phyloP scores from a whole-genome alignment of 1,140 invertebrate genomes.

The Ridgeia piscesae region DNA sequence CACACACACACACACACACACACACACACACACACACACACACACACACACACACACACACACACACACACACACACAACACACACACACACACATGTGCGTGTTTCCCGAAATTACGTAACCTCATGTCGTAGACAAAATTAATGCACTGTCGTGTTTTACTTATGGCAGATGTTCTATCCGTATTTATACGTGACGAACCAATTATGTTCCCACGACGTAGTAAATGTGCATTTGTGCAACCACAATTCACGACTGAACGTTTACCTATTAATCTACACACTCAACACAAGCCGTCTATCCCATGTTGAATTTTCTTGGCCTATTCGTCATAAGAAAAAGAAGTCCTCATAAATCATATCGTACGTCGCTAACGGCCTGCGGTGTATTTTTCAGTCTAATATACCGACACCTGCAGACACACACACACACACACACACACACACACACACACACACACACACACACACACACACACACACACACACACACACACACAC shows the following conservation, averaged over 20 bases:
- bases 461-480: too few relatives aligned
- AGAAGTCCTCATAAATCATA: neutral
- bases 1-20: too few relatives aligned
- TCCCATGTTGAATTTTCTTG: neutral
- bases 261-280: neutral
- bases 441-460: too few relatives aligned
- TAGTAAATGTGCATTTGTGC: neutral
- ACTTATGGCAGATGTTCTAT: neutral
- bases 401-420: too few relatives aligned
- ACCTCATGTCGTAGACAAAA: too few relatives aligned
- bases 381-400: neutral
- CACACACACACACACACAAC: too few relatives aligned
- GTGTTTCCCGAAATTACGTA: too few relatives aligned
- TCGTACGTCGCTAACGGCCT: neutral
- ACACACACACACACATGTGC: too few relatives aligned
- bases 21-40: too few relatives aligned
- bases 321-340: neutral
- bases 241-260: neutral
- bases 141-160: neutral
- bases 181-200: neutral
- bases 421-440: too few relatives aligned
- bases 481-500: too few relatives aligned
- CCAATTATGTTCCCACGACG: neutral
- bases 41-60: too few relatives aligned
- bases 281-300: neutral